Evolutionary conservation across 2,888 invertebrate species (phyloP).

Genomic region (Flexamia atlantica): DNA sequence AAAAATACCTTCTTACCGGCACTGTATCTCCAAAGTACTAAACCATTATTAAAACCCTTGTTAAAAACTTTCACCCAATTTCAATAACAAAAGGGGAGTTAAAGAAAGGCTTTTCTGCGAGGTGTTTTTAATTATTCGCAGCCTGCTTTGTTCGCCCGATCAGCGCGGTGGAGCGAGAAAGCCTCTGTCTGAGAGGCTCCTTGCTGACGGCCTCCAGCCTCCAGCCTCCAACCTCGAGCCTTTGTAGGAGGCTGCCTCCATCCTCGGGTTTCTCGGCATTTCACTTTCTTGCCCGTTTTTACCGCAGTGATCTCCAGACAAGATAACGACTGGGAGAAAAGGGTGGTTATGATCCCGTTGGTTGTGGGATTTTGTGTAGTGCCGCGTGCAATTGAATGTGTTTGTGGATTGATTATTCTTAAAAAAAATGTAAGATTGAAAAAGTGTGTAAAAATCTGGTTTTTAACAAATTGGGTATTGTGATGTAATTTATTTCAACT

Average conservation of each 20-base stretch:
- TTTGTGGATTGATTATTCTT: too few species aligned
- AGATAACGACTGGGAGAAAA: background rate
- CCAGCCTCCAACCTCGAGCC: background rate
- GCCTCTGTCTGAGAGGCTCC: background rate
- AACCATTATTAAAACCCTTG: too few species aligned
- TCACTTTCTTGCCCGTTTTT: slow-evolving; percentile 36
- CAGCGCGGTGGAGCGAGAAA: background rate
- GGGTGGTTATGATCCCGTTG: background rate
- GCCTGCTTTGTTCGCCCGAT: background rate
- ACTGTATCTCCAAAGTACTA: too few species aligned
- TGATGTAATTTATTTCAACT: too few species aligned
- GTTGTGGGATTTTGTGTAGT: background rate
- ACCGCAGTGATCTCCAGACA: background rate
- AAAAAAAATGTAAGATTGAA: too few species aligned
- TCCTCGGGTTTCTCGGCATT: slow-evolving; percentile 5
- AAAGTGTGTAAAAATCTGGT: too few species aligned
- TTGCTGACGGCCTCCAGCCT: background rate
- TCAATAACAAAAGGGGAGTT: background rate
- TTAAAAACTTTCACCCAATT: background rate
- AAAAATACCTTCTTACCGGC: too few species aligned
- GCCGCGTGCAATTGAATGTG: too few species aligned
- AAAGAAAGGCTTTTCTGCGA: background rate
- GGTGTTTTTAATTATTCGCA: background rate
- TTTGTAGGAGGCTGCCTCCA: slow-evolving; percentile 26
- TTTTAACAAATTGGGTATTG: too few species aligned